Evolutionary conservation across 1,140 invertebrate species (phyloP), one percentile per base, ranked within the genome.

Genomic region (Heterodera schachtii): DNA sequence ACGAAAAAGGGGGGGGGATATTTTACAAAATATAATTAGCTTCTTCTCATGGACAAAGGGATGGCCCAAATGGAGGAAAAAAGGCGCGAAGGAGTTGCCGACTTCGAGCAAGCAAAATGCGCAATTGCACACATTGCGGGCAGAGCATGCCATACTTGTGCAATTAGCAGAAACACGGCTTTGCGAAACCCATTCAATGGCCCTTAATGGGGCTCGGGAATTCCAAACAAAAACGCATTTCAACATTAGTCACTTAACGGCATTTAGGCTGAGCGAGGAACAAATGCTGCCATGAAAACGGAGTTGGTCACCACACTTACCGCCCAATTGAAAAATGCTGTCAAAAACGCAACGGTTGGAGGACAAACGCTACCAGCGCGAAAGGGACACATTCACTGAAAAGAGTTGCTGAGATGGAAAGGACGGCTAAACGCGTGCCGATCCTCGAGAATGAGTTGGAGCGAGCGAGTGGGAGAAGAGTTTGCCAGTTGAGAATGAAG

Each of bases 201-300:
- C 60, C 31, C 44, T 84, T 11, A 31, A 78, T 64, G 64, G 74
- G 67, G 21, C 67, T 16, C 41, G 21, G 31, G 78, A 44, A 78
- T 66, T 71, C 11, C 8, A 16, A n/a, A n/a, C 2, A 67, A 73
- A 41, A 44, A 21, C n/a, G n/a, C 11, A 31, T 74, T 9, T 67
- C 4, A 11, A 60, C 19, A 60, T 16, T 60, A 60, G 5, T 4
- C 16, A 60, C 13, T 4, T 60, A 16, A 19, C 4, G 57, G 9
- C 31, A 73, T 67, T 60, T 64, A 88, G 82, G 75, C 71, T 41
- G 87, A 89, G 79, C 89, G 88, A 31, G 88, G 86, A 90, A 57
- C 47, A 85, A 66, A 88, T 83, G 83, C 80, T 89, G 0, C 80
- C 8, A 69, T 88, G 8, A 89, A 89, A 76, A 82, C 88, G 41